A percentile compares a stretch with the other conserved stretches of the same genome.
Conservation (phyloP, 2,797 vertebrate species). For the Nothura maculosa region DNA sequence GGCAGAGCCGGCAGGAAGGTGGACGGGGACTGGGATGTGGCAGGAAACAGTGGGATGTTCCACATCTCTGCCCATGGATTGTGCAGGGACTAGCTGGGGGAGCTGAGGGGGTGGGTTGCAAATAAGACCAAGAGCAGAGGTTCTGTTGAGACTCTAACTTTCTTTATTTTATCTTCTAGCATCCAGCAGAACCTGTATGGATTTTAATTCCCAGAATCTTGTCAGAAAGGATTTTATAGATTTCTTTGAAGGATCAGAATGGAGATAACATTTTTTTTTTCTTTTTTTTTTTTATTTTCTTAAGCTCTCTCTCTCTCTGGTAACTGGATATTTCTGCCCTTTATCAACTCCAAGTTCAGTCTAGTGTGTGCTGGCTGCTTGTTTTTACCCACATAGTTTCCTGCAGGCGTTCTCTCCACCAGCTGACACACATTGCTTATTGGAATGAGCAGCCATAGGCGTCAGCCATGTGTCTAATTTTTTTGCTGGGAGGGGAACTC, state of each 20-base stretch:
- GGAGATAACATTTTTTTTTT: background rate
- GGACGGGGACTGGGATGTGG: background rate
- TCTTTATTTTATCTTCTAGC: slow-evolving; percentile 22
- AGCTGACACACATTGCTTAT: background rate
- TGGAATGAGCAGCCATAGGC: background rate
- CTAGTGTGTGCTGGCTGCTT: background rate
- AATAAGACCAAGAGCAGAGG: background rate
- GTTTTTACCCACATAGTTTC: slow-evolving; percentile 8
- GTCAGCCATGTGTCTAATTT: background rate
- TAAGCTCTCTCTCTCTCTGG: background rate
- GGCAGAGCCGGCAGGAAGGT: background rate
- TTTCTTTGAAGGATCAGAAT: background rate
- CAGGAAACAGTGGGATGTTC: background rate
- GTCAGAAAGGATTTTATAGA: background rate
- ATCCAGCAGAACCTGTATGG: background rate
- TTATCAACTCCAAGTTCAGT: slow-evolving; percentile 2
- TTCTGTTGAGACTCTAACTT: background rate
- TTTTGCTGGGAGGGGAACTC: background rate
- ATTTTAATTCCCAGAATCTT: background rate
- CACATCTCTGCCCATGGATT: slow-evolving; percentile 1
- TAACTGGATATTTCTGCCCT: slow-evolving; percentile 30
- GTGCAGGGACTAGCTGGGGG: background rate
- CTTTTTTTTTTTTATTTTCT: background rate
- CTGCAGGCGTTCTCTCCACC: background rate
- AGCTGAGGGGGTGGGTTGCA: background rate